phyloP scores from a whole-genome alignment of 2,113 vertebrate genomes.

The Myxocyprinus asiaticus region DNA sequence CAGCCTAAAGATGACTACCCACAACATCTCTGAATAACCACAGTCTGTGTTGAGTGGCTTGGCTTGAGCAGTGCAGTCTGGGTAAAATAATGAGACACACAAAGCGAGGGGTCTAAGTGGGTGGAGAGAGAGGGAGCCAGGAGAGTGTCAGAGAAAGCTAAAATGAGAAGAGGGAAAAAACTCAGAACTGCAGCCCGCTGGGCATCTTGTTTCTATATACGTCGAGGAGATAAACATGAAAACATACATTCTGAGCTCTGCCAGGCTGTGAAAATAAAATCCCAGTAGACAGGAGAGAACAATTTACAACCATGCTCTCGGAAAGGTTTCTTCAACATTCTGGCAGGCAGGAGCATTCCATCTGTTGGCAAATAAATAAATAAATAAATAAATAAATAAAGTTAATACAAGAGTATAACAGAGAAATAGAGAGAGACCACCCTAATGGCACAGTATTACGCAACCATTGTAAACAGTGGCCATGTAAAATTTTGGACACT shows the following conservation, averaged over 20 bases:
- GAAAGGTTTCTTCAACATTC: slow-evolving; percentile 59
- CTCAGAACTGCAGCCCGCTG: background rate
- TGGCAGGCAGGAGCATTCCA: slow-evolving; percentile 57
- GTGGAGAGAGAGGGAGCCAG: slow-evolving; percentile 7
- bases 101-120: slow-evolving; percentile 27
- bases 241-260: slow-evolving; percentile 40
- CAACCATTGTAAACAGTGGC: too few species aligned
- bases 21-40: slow-evolving; percentile 25
- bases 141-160: slow-evolving; percentile 32
- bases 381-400: background rate
- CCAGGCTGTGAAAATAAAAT: slow-evolving; percentile 45
- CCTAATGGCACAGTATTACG: too few species aligned
- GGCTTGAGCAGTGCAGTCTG: slow-evolving; percentile 6
- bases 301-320: slow-evolving; percentile 57
- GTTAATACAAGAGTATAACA: background rate
- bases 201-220: slow-evolving; percentile 25
- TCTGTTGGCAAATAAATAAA: slow-evolving; percentile 63
- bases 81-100: slow-evolving; percentile 34
- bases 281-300: slow-evolving; percentile 55
- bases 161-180: slow-evolving; percentile 6
- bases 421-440: too few species aligned
- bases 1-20: slow-evolving; percentile 3
- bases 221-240: slow-evolving; percentile 29
- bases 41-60: slow-evolving; percentile 1
- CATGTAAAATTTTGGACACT: too few species aligned